Conservation (phyloP, 2,888 invertebrate species). For the Gortyna flavago region DNA sequence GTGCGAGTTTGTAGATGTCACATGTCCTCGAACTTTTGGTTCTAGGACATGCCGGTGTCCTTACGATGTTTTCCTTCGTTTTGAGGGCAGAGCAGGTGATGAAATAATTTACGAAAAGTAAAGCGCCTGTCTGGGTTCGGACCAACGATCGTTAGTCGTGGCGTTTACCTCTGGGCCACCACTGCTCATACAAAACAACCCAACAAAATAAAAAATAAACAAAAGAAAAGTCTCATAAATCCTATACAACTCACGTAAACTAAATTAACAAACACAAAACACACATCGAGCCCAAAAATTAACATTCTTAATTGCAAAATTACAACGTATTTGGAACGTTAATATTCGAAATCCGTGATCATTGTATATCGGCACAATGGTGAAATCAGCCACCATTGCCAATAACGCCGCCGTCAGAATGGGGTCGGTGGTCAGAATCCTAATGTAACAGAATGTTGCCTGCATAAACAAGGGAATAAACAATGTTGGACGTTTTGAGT, state of each 20-base stretch:
- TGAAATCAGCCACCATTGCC: slow-evolving; percentile 64
- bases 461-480: slow-evolving; percentile 50
- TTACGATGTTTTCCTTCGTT: neutral
- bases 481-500: slow-evolving; percentile 30
- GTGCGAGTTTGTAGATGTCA: neutral
- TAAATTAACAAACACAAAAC: slow-evolving; percentile 38
- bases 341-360: slow-evolving; percentile 55
- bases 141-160: neutral
- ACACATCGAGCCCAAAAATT: slow-evolving; percentile 46
- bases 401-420: slow-evolving; percentile 51
- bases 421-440: slow-evolving; percentile 53
- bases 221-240: slow-evolving; percentile 9
- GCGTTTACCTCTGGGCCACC: neutral
- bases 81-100: neutral
- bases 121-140: neutral
- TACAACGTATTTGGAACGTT: slow-evolving; percentile 59
- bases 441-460: slow-evolving; percentile 59
- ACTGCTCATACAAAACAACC: neutral
- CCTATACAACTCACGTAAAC: neutral
- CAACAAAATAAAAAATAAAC: too few relatives aligned
- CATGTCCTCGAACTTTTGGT: neutral
- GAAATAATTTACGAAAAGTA: neutral
- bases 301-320: slow-evolving; percentile 63
- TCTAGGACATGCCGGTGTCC: neutral
- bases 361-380: slow-evolving; percentile 63